Base-by-base conservation (phyloP, 2,888 invertebrate species). In the Brachypalpus laphriformis region DNA sequence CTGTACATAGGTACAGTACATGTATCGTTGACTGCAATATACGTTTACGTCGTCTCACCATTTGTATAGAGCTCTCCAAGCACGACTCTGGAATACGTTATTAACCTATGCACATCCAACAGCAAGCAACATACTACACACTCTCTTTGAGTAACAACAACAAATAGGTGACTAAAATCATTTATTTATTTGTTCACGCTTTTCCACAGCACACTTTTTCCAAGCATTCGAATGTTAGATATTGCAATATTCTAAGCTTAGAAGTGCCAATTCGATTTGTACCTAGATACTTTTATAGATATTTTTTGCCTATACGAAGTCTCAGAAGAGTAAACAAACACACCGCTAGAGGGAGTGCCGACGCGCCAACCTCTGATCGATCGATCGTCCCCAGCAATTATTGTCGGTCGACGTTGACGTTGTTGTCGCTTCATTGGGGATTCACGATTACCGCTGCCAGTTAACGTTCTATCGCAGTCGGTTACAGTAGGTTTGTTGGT, bases 401-500 rank as follows among this genome's bases (percentile, higher is more conserved):
- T 49, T 49, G 28, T 28, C 28, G 76, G 49, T 66, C 65, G 68
- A 56, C 31, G 51, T 66, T 70, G 61, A 25, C 37, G 70, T 80
- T 70, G 61, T 72, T 70, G 81, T 77, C 70, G 83, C 78, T 83
- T 78, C 78, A 83, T 83, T 83, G 74, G 65, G 78, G 78, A 80
- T 75, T 78, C 63, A 80, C 68, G 51, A 54, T 74, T 75, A 75
- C 18, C 74, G 42, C 75, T 63, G 63, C 59, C 85, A 85, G 85
- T 85, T 65, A 85, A 71, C 61, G 59, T 85, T 81, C 85, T 80
- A 83, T 83, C 81, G 85, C 75, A 81, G 81, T 81, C 85, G 81
- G 65, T 81, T 85, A 65, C 80, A 85, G 85, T 81, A 81, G 85
- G 75, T 85, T 71, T 25, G 66, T 70, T 25, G 2, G 25, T n/a